phyloP scores from a whole-genome alignment of 2,888 invertebrate species.

The Gandaritis pyraliata region DNA sequence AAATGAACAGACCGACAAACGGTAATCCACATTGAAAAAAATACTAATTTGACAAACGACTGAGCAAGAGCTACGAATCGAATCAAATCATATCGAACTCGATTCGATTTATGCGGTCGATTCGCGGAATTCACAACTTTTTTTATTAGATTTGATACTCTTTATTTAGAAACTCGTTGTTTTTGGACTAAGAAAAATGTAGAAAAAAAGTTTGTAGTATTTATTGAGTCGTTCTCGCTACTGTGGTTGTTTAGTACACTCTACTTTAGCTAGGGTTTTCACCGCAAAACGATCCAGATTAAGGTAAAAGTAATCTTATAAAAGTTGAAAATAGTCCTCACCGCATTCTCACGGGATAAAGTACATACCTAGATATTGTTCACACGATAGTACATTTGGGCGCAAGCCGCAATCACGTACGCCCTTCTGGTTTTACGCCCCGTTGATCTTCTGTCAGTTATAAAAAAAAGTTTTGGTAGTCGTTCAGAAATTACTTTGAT shows the following conservation, averaged over 20 bases:
- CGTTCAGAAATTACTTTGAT: conserved; percentile 48
- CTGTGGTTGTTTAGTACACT: background rate
- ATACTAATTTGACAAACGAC: conserved; percentile 64
- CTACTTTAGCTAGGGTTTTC: background rate
- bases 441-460: conserved; percentile 59
- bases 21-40: conserved; percentile 41
- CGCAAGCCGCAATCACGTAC: conserved; percentile 62
- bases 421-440: conserved; percentile 75
- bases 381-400: conserved; percentile 67
- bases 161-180: background rate
- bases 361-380: conserved; percentile 44
- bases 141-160: conserved; percentile 14
- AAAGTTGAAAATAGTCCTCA: conserved; percentile 49
- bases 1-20: conserved; percentile 25
- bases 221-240: background rate
- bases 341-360: conserved; percentile 72
- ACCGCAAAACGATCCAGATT: conserved; percentile 37
- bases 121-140: conserved; percentile 36
- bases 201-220: background rate
- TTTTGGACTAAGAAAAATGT: background rate
- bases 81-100: conserved; percentile 51
- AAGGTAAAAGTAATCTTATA: conserved; percentile 40
- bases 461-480: conserved; percentile 50
- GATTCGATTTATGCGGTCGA: conserved; percentile 54
- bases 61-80: conserved; percentile 55